Evolutionary conservation across 2,888 invertebrate species (phyloP).

Genomic region (Drosophila robusta): DNA sequence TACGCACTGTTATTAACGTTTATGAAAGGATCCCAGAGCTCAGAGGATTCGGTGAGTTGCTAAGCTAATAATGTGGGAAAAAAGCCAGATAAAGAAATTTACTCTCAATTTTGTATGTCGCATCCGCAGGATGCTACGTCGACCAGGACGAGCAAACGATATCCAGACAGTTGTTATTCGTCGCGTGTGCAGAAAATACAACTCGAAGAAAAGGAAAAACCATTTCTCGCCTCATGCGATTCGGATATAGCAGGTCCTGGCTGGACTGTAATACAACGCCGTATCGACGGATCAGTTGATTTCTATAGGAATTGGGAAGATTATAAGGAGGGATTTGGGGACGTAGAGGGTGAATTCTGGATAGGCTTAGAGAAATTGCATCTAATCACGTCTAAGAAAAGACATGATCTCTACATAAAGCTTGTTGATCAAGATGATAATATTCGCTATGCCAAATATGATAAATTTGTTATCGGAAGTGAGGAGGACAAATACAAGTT

Average conservation of each 20-base stretch:
- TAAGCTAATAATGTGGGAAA: too few relatives aligned
- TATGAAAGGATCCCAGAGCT: not conserved
- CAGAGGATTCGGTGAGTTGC: not conserved
- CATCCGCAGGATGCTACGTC: too few relatives aligned
- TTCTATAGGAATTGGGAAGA: not conserved
- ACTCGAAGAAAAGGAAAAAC: not conserved
- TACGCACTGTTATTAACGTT: not conserved
- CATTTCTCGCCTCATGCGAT: not conserved
- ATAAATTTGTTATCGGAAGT: not conserved
- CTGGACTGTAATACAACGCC: not conserved
- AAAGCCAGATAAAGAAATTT: too few relatives aligned
- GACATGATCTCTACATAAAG: not conserved
- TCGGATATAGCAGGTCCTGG: not conserved
- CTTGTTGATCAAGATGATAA: not conserved
- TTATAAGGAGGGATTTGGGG: not conserved
- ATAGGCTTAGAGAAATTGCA: not conserved
- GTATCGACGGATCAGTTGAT: not conserved
- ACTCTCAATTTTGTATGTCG: too few relatives aligned
- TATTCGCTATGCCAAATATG: not conserved
- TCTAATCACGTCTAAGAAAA: not conserved
- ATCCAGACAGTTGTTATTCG: not conserved
- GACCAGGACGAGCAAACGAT: too few relatives aligned
- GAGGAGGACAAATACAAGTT: not conserved
- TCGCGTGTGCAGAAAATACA: not conserved
- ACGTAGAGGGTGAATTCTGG: not conserved